Conservation (phyloP, 2,113 vertebrate genomes). For the Alces alces region DNA sequence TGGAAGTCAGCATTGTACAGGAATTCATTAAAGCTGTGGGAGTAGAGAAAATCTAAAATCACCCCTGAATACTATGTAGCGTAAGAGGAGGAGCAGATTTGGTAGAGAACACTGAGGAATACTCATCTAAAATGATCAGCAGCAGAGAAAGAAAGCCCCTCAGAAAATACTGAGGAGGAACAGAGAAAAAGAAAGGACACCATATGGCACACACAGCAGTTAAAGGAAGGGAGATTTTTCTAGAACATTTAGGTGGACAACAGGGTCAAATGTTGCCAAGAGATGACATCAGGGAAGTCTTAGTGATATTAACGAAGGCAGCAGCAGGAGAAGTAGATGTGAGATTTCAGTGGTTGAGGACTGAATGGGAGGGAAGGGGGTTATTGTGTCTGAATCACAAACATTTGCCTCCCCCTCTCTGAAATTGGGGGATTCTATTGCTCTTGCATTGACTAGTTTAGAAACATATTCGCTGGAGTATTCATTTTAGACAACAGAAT, state of each 20-base stretch:
- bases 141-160: background rate
- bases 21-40: background rate
- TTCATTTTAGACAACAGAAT: background rate
- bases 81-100: background rate
- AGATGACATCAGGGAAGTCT: background rate
- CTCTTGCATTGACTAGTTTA: background rate
- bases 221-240: background rate
- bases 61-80: background rate
- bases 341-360: background rate
- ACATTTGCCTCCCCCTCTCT: accelerated
- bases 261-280: background rate
- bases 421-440: background rate
- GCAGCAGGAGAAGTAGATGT: background rate
- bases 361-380: background rate
- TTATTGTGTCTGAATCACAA: background rate
- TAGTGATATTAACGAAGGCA: background rate
- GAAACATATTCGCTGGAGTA: background rate
- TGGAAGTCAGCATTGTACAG: background rate
- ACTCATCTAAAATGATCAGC: background rate
- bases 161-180: background rate
- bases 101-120: background rate
- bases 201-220: background rate
- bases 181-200: background rate
- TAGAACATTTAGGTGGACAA: background rate
- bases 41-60: background rate